These are phyloP conservation scores for Gallinago stenura DNA, from an alignment of 2,797 vertebrate genomes.

Conservation along the genomic window DNA sequence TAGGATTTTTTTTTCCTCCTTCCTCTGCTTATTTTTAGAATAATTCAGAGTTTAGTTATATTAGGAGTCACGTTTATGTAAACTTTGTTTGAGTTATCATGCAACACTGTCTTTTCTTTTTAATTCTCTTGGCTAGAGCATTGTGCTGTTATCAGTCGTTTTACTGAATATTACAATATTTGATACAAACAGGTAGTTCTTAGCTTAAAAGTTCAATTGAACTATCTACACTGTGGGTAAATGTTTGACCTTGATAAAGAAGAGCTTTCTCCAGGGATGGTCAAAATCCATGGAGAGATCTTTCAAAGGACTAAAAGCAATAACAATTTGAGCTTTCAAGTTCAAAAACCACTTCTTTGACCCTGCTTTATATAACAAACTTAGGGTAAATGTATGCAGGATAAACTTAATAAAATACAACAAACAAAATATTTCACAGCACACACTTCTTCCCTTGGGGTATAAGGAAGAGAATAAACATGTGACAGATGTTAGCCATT, in stretches of 20 bases:
- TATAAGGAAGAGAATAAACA: neutral
- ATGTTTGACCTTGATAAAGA: neutral
- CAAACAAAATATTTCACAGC: neutral
- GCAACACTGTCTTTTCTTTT: neutral
- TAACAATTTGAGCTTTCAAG: neutral
- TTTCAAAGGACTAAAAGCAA: neutral
- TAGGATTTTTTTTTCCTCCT: neutral
- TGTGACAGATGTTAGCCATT: neutral
- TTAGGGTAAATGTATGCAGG: neutral
- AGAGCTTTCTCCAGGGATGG: neutral
- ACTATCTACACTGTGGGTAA: neutral
- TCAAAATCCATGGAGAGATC: neutral
- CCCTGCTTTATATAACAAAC: neutral
- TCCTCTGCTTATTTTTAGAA: neutral
- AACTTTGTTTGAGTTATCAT: neutral
- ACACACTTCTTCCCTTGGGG: neutral
- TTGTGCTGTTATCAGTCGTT: neutral
- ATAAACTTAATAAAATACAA: neutral
- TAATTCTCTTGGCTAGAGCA: neutral
- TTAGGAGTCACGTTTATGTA: neutral
- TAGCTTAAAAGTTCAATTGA: neutral
- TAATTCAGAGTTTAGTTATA: neutral
- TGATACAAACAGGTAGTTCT: neutral
- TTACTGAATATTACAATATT: neutral
- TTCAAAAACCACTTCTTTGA: neutral